Percentiles rank a stretch among this genome's conserved stretches.
Conservation (phyloP, 1,140 invertebrate genomes). For the Hyposmocoma kahamanoa region DNA sequence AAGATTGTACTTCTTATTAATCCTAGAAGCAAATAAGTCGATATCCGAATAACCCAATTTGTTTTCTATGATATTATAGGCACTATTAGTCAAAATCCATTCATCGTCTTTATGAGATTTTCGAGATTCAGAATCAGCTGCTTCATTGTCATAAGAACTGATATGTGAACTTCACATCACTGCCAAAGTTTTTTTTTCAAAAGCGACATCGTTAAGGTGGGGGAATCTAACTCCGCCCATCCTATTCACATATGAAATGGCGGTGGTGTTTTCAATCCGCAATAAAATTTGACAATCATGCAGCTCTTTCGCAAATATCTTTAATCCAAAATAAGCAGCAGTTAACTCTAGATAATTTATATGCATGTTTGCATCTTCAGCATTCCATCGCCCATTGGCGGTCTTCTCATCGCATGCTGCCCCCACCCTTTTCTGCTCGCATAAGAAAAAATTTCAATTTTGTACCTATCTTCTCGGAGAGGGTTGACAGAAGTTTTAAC, state of each 20-base stretch:
- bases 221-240: slow-evolving; percentile 13
- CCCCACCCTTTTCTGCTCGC: slow-evolving; percentile 23
- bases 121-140: slow-evolving; percentile 17
- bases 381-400: slow-evolving; percentile 24
- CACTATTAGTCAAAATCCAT: slow-evolving; percentile 13
- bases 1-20: slow-evolving; percentile 20
- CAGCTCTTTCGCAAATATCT: slow-evolving; percentile 27
- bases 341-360: slow-evolving; percentile 24
- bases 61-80: slow-evolving; percentile 10
- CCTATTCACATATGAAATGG: slow-evolving; percentile 14
- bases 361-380: slow-evolving; percentile 10
- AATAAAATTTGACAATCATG: slow-evolving; percentile 21
- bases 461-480: not conserved
- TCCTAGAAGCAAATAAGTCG: slow-evolving; percentile 23
- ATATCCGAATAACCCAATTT: slow-evolving; percentile 17
- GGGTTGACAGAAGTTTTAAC: not conserved
- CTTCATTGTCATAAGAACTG: slow-evolving; percentile 15
- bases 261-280: slow-evolving; percentile 27
- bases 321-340: slow-evolving; percentile 27
- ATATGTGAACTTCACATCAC: slow-evolving; percentile 29
- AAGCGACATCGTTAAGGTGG: slow-evolving; percentile 19
- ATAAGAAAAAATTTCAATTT: slow-evolving; percentile 7
- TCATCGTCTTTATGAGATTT: slow-evolving; percentile 11
- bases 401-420: slow-evolving; percentile 14
- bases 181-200: slow-evolving; percentile 26